Evolutionary conservation across 1,140 invertebrate species (phyloP).

Genomic region (Temnothorax longispinosus): DNA sequence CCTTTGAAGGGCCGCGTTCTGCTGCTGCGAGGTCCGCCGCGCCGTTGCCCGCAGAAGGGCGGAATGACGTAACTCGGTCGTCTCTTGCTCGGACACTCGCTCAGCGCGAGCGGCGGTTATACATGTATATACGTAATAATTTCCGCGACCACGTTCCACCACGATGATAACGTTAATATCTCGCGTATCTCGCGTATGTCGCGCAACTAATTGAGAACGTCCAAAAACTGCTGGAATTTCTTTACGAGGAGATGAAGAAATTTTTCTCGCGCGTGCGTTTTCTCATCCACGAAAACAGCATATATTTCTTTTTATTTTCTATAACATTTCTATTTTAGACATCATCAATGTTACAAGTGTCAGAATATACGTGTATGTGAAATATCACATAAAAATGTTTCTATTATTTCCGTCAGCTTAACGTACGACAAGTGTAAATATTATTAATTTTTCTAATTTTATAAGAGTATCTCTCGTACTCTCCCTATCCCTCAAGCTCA

Average conservation of each 20-base stretch:
- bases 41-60: neutral
- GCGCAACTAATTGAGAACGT: slow-evolving; percentile 27
- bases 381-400: neutral
- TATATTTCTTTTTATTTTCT: neutral
- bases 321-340: neutral
- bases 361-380: neutral
- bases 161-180: slow-evolving; percentile 34
- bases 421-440: too few species aligned
- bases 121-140: slow-evolving; percentile 21
- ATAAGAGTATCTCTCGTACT: neutral
- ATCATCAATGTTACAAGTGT: neutral
- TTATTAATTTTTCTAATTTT: neutral
- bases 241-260: neutral
- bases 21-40: neutral
- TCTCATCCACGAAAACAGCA: neutral
- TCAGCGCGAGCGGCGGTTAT: slow-evolving; percentile 5
- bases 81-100: slow-evolving; percentile 28
- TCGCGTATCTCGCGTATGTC: slow-evolving; percentile 3
- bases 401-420: neutral
- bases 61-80: slow-evolving; percentile 15
- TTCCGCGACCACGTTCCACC: slow-evolving; percentile 27
- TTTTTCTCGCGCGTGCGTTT: neutral
- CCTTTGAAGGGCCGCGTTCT: slow-evolving; percentile 49
- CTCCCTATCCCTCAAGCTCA: neutral
- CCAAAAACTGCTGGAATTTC: neutral